Conservation (phyloP, 2,797 vertebrate species). For the Mormyrops boulengeri region DNA sequence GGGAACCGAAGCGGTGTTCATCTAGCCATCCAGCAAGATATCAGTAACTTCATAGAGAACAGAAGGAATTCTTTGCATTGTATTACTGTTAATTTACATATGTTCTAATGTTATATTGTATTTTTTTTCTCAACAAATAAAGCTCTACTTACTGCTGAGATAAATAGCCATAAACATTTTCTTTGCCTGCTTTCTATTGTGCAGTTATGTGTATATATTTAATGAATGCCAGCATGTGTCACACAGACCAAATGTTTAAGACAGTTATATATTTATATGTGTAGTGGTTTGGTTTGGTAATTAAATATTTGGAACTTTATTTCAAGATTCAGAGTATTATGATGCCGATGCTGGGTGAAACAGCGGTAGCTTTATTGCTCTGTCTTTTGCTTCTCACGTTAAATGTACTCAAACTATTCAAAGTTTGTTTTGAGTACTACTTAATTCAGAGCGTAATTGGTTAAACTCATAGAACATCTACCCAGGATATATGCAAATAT, state of each 20-base stretch:
- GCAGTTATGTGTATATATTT: not conserved
- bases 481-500: not conserved
- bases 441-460: not conserved
- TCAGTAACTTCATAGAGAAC: not conserved
- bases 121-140: not conserved
- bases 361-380: not conserved
- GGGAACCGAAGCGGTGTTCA: not conserved
- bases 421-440: not conserved
- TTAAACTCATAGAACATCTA: not conserved
- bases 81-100: not conserved
- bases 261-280: not conserved
- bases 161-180: not conserved
- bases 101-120: not conserved
- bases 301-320: not conserved
- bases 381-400: not conserved
- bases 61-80: not conserved
- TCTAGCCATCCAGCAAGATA: not conserved
- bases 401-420: not conserved
- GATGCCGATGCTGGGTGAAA: not conserved
- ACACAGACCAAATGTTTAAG: not conserved
- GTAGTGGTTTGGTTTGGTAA: not conserved
- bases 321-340: not conserved
- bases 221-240: not conserved
- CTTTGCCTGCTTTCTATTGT: not conserved
- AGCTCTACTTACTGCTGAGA: not conserved